Base-by-base conservation (phyloP, 2,113 vertebrate genomes). In the Astur gentilis region DNA sequence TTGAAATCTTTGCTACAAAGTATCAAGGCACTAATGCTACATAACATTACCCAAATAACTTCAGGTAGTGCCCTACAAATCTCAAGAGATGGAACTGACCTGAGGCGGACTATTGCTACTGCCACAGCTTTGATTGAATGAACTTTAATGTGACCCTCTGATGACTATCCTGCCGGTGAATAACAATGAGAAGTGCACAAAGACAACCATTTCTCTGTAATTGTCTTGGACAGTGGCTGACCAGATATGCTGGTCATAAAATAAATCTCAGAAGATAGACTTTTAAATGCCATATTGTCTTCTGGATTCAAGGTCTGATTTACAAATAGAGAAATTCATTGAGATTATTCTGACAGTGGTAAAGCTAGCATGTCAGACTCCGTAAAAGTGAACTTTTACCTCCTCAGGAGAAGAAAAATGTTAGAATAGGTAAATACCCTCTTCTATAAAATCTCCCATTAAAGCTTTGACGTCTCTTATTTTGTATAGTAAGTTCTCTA, bases 91-190 rank as follows among this genome's bases (percentile, higher is more conserved):
- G 29, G 64, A 93, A 83, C 69, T 97, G 97, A 97, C 97, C 96
- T 7, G 69, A 95, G 95, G 91, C 94, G 2, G 83, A 92, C 95
- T 94, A 87, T 47, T 94, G 90, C 95, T 97, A 95, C 91, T 96
- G 97, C 94, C 87, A 81, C 9, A 77, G 96, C 88, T 97, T 97
- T 98, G 98, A 98, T 97, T 97, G 98, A 96, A 98, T 98, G 98
- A 98, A 97, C 96, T 98, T 94, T 95, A 93, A 82, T 73, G 94
- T 97, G 96, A 97, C 96, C 95, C 92, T 94, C 84, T n/a, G 89
- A 85, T 91, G 96, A 92, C 11, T 70, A 93, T 90, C 89, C 97
- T 97, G 95, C 73, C 7, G 8, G 76, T 87, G 97, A 96, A 97
- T 97, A 98, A 96, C 92, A 97, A 96, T 93, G 95, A 96, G 94